These are phyloP conservation scores for Ischnus inquisitorius DNA, from an alignment of 2,888 invertebrate genomes.

Conservation along the genomic window DNA sequence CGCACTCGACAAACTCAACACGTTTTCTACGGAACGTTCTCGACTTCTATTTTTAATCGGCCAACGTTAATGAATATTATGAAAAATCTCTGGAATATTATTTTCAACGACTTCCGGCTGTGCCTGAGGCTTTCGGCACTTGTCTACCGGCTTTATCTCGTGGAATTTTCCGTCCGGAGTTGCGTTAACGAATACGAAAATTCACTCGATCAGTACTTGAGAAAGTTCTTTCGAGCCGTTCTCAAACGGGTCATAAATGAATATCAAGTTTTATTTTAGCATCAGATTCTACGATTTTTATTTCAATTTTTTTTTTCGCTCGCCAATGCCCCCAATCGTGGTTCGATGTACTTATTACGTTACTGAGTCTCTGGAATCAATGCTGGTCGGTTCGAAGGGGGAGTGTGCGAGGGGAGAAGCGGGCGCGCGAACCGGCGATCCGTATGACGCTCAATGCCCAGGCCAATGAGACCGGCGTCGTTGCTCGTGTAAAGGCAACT, in stretches of 20 bases:
- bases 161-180: conserved; percentile 49
- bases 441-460: conserved; percentile 58
- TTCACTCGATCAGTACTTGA: neutral
- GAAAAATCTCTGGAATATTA: neutral
- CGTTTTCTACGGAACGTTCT: neutral
- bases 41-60: neutral
- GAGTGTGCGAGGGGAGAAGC: conserved; percentile 61
- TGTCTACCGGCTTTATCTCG: neutral
- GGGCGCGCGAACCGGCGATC: conserved; percentile 63
- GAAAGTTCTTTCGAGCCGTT: neutral
- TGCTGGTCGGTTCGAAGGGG: conserved; percentile 65
- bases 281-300: neutral
- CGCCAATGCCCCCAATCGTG: neutral
- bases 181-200: neutral
- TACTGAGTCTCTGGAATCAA: conserved; percentile 74
- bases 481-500: conserved; percentile 57
- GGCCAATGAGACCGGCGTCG: conserved; percentile 69
- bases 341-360: conserved; percentile 56
- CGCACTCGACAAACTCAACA: neutral
- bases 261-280: neutral
- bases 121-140: neutral
- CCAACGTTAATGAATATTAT: neutral
- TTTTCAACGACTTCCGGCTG: neutral
- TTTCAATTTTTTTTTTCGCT: neutral
- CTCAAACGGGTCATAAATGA: neutral